Percentiles rank a stretch among this genome's conserved stretches.
Evolutionary conservation across 2,113 vertebrate species (phyloP).

Genomic region (Chloropsis hardwickii): DNA sequence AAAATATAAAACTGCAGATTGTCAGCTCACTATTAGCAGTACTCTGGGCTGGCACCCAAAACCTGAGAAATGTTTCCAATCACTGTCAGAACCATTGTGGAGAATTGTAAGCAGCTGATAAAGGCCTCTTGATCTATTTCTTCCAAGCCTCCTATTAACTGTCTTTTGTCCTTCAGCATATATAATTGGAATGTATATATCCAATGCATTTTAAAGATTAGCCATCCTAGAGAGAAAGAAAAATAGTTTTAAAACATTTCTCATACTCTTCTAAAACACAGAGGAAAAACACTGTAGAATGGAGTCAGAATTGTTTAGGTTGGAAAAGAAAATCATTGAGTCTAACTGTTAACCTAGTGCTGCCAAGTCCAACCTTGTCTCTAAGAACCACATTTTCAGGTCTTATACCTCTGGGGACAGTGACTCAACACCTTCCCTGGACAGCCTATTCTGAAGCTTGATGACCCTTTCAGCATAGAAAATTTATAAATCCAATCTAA

Average conservation of each 20-base stretch:
- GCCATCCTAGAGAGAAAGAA: neutral
- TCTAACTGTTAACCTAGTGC: neutral
- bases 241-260: neutral
- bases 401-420: neutral
- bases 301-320: neutral
- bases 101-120: slow-evolving; percentile 21
- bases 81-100: neutral
- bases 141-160: neutral
- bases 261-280: neutral
- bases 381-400: neutral
- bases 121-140: neutral
- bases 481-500: neutral
- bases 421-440: neutral
- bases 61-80: slow-evolving; percentile 21
- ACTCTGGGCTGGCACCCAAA: neutral
- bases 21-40: neutral
- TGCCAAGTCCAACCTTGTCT: neutral
- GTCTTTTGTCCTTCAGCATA: neutral
- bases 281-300: neutral
- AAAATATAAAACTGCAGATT: neutral
- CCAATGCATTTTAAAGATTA: neutral
- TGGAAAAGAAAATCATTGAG: neutral
- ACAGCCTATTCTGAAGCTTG: neutral
- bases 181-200: neutral
- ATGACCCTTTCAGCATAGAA: neutral